phyloP scores from a whole-genome alignment of 2,797 vertebrate genomes.

The Adelosebastes latens region DNA sequence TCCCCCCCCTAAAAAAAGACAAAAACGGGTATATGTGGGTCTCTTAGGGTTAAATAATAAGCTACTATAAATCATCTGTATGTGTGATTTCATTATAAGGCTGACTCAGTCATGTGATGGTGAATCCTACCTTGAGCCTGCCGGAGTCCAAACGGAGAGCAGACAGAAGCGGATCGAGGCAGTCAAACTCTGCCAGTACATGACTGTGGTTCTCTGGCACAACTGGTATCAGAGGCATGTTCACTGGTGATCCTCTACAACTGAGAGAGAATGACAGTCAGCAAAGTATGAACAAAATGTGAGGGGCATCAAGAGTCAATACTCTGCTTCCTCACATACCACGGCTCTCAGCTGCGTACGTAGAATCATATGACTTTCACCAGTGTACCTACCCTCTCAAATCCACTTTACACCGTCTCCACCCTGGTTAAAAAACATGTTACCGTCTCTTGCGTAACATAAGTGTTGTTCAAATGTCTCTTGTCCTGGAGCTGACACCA shows the following conservation, averaged over 20 bases:
- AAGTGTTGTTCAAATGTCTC: not conserved
- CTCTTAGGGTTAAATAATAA: not conserved
- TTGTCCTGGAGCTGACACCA: not conserved
- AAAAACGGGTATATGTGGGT: not conserved
- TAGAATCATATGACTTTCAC: constrained; percentile 67
- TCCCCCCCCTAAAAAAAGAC: not conserved
- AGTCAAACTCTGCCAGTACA: constrained; percentile 93
- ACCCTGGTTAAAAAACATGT: not conserved
- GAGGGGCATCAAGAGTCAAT: not conserved
- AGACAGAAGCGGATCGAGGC: constrained; percentile 91
- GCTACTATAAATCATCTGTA: not conserved
- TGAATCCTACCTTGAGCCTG: constrained; percentile 88
- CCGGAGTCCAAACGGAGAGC: constrained; percentile 93
- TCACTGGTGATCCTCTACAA: constrained; percentile 38
- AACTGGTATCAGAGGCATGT: constrained; percentile 83
- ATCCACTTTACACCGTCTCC: constrained; percentile 45
- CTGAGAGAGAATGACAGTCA: constrained; percentile 16
- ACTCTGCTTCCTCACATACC: not conserved
- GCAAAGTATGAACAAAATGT: not conserved
- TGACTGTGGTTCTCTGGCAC: constrained; percentile 88
- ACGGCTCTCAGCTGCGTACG: not conserved
- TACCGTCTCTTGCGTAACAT: not conserved
- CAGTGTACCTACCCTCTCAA: constrained; percentile 25
- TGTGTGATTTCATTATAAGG: not conserved
- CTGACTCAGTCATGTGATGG: not conserved